Evolutionary conservation across 2,888 invertebrate genomes (phyloP).

Genomic region (Cataglyphis rosenhaueri): DNA sequence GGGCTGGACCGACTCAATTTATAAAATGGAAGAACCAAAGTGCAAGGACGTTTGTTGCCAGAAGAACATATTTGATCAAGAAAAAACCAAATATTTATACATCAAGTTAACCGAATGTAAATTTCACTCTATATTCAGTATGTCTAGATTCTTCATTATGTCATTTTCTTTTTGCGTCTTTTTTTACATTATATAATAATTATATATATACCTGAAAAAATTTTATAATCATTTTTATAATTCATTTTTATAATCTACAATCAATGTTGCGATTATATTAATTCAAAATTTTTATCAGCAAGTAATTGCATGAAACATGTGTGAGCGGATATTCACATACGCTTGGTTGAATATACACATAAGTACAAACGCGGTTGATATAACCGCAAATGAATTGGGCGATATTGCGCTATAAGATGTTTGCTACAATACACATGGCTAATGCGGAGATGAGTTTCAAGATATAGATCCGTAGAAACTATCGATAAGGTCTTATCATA

Average conservation of each 20-base stretch:
- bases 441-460: slow-evolving; percentile 34
- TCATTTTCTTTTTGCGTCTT: neutral
- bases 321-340: neutral
- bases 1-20: slow-evolving; percentile 68
- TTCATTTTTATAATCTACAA: neutral
- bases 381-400: slow-evolving; percentile 32
- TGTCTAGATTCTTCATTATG: slow-evolving; percentile 24
- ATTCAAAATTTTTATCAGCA: neutral
- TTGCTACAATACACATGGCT: slow-evolving; percentile 9
- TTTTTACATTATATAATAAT: slow-evolving; percentile 19
- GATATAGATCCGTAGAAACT: slow-evolving; percentile 57
- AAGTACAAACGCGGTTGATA: neutral
- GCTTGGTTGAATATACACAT: neutral
- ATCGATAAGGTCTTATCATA: slow-evolving; percentile 43
- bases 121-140: slow-evolving; percentile 19
- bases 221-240: neutral
- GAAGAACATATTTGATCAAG: slow-evolving; percentile 45
- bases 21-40: slow-evolving; percentile 68
- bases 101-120: slow-evolving; percentile 29
- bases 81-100: slow-evolving; percentile 37
- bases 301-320: neutral
- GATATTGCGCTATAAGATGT: slow-evolving; percentile 28
- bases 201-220: neutral
- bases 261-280: neutral
- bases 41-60: slow-evolving; percentile 43